Conservation (phyloP, 2,113 vertebrate species). For the Spizaetus ornatus region DNA sequence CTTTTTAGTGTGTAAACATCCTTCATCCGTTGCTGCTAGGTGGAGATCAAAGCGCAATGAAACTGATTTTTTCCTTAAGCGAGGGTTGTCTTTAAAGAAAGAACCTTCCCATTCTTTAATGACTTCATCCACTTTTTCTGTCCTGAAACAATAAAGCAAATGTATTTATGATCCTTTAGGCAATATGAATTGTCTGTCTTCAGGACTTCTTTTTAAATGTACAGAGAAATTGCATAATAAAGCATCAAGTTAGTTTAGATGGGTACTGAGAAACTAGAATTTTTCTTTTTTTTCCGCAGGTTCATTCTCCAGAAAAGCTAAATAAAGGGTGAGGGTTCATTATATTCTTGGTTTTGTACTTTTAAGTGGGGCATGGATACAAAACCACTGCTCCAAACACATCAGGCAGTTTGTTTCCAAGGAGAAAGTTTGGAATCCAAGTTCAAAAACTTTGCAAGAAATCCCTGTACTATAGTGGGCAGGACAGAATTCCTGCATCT, state of each 20-base stretch:
- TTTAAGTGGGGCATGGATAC: not conserved
- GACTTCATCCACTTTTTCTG: slow-evolving; percentile 93
- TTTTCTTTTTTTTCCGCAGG: not conserved
- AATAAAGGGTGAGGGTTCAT: not conserved
- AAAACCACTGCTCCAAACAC: not conserved
- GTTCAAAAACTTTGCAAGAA: not conserved
- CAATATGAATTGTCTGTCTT: not conserved
- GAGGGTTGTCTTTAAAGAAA: slow-evolving; percentile 97
- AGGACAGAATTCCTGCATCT: not conserved
- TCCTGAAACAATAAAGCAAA: slow-evolving; percentile 78
- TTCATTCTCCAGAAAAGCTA: not conserved
- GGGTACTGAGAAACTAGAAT: not conserved
- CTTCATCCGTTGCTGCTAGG: slow-evolving; percentile 84
- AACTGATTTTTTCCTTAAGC: slow-evolving; percentile 93
- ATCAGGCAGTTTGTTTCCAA: slow-evolving; percentile 20
- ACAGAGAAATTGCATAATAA: not conserved
- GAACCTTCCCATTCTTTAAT: slow-evolving; percentile 98
- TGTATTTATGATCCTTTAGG: not conserved
- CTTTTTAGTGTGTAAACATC: slow-evolving; percentile 78
- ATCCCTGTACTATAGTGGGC: not conserved
- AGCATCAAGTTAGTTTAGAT: not conserved
- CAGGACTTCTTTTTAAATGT: not conserved
- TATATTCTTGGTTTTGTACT: not conserved
- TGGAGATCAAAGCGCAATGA: slow-evolving; percentile 96
- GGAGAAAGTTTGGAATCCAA: slow-evolving; percentile 11